Base-by-base conservation (phyloP, 2,888 invertebrate genomes). In the Papilio demoleus region DNA sequence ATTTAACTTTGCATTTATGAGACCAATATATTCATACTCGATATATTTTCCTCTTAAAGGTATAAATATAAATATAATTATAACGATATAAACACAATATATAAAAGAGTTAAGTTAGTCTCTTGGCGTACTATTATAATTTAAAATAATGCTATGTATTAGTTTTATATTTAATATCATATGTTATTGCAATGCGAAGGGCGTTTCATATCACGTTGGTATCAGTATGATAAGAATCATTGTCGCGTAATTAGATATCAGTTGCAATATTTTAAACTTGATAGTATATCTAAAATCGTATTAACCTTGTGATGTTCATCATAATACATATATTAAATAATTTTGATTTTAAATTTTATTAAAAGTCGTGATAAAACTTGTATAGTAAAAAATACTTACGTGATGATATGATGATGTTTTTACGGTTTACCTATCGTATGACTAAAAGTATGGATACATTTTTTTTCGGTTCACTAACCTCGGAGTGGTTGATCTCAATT, bases 271-370 rank as follows among this genome's bases (percentile, higher is more conserved):
- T 12, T 4, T n/a, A 66, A 38, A 47, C 53, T 50, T 38, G 70
- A 66, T 63, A 47, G 62, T 27, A 38, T 68, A 68, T 59, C 63
- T n/a, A 45, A 45, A 11, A 14, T 58, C 58, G 27, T 45, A 67
- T 62, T 6, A 47, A 64, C 59, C 38, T 68, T 68, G 63, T 27
- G 6, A 53, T 22, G 27, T 27, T 53, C n/a, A 8, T n/a, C n/a
- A 27, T 53, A n/a, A 27, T 27, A 2, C n/a, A n/a, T n/a, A n/a
- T n/a, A n/a, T n/a, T n/a, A n/a, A n/a, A n/a, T n/a, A n/a, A n/a
- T n/a, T n/a, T n/a, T n/a, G n/a, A n/a, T n/a, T n/a, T n/a, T n/a
- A n/a, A 38, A 12, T 38, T 38, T 11, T 38, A 38, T 0, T 4
- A 3, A 38, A 38, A n/a, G 38, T 38, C 4, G 38, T 17, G 2